These are phyloP conservation scores for Pseudomyrmex sp. DNA, from an alignment of 1,140 invertebrate genomes.

Conservation along the genomic window DNA sequence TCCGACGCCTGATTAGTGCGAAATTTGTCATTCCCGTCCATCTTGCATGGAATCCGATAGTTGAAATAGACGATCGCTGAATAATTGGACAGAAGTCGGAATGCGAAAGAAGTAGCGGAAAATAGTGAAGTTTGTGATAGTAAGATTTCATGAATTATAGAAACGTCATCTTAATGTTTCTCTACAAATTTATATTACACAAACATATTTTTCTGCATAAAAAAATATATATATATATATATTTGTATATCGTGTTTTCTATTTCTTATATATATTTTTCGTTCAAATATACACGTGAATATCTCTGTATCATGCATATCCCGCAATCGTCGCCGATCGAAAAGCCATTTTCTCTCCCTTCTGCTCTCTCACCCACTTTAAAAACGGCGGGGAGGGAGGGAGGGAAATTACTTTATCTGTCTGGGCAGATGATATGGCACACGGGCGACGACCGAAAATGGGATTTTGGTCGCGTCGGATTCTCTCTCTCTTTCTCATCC, in stretches of 20 bases:
- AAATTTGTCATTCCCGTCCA: conserved; percentile 23
- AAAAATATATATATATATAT: too few species aligned
- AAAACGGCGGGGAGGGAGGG: background rate
- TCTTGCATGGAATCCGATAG: conserved; percentile 7
- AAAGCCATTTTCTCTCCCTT: conserved; percentile 15
- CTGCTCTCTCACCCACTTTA: background rate
- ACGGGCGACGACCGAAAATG: background rate
- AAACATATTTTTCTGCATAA: too few species aligned
- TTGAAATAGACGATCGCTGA: background rate
- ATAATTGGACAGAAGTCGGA: background rate
- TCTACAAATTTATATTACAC: too few species aligned
- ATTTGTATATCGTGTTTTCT: too few species aligned
- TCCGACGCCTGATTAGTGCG: conserved; percentile 63
- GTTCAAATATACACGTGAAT: background rate
- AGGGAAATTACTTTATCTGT: conserved; percentile 47
- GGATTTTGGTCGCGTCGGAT: conserved; percentile 41
- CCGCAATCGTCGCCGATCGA: conserved; percentile 12
- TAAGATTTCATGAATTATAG: too few species aligned
- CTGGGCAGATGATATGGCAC: background rate
- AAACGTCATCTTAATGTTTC: too few species aligned
- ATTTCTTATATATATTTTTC: too few species aligned
- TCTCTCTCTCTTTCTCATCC: background rate
- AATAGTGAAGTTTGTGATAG: too few species aligned
- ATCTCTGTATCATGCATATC: background rate
- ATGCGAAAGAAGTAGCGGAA: background rate